phyloP scores from a whole-genome alignment of 2,888 invertebrate species.

The Leucozona laternaria region DNA sequence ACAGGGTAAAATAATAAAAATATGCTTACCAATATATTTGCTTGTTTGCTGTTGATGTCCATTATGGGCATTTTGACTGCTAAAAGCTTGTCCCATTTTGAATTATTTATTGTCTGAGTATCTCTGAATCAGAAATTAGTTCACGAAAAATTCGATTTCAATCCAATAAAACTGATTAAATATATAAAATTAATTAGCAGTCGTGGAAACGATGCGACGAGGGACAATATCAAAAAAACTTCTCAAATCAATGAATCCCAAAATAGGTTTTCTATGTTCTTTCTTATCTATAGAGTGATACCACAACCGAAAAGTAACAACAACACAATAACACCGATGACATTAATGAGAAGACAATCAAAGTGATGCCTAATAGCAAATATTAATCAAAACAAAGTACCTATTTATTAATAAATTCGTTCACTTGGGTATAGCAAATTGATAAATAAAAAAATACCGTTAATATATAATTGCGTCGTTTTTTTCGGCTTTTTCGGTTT shows the following conservation, averaged over 20 bases:
- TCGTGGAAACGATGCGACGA: neutral
- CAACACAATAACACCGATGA: slow-evolving; percentile 25
- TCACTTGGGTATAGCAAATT: slow-evolving; percentile 42
- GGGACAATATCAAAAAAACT: slow-evolving; percentile 35
- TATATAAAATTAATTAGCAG: slow-evolving; percentile 3
- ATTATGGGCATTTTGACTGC: slow-evolving; percentile 76
- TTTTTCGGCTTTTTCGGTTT: too few species aligned
- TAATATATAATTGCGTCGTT: slow-evolving; percentile 69
- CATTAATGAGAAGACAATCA: slow-evolving; percentile 48
- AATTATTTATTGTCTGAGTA: neutral
- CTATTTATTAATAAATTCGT: slow-evolving; percentile 57
- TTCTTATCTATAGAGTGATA: slow-evolving; percentile 60
- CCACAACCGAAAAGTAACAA: slow-evolving; percentile 6
- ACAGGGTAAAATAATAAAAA: neutral
- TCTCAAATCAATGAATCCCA: slow-evolving; percentile 34
- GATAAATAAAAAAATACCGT: slow-evolving; percentile 47
- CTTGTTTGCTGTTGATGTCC: slow-evolving; percentile 75
- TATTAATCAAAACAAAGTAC: slow-evolving; percentile 32
- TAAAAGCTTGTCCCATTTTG: slow-evolving; percentile 77
- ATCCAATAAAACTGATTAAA: slow-evolving; percentile 14
- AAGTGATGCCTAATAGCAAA: slow-evolving; percentile 47
- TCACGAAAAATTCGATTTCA: neutral
- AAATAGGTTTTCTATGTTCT: slow-evolving; percentile 41
- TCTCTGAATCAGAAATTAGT: slow-evolving; percentile 6
- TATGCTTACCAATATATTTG: slow-evolving; percentile 77